Evolutionary conservation across 2,888 invertebrate genomes (phyloP), one percentile per base, ranked within the genome.

Genomic region (Belgica antarctica): DNA sequence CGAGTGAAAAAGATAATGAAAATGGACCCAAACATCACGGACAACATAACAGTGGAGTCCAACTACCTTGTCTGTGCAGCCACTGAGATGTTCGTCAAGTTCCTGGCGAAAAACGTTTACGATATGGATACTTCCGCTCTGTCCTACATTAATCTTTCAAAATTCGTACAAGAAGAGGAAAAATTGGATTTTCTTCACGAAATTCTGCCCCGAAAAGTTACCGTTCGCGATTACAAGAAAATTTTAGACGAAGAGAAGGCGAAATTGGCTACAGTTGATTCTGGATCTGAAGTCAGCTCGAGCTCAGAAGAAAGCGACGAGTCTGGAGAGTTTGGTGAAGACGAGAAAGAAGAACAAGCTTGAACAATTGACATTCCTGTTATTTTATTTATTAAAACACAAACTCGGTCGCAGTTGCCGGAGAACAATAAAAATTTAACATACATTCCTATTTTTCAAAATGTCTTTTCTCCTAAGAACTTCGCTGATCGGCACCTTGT

Each of bases 141-240:
- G 2, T 22, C 41, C 2, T 63, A 63, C 15, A 1, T 22, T n/a
- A 36, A 61, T 70, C 31, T 71, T 10, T 41, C 71, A 24, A 46
- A 66, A 19, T 71, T 59, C 36, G 70, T 70, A 1, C 36, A 62
- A 17, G 25, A 61, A 1, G 71, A 71, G 15, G 71, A 70, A 15
- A 71, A 71, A 36, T 47, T 71, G 12, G 71, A 71, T 8, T 70
- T 71, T 19, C 62, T 71, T 4, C 47, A 66, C 41, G 70, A 70
- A 25, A 65, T 71, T 62, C 34, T 71, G 19, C 71, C 71, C 25
- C 31, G 66, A 19, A 70, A 71, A 25, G 62, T 71, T 2, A 70
- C 71, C 7, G 70, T 71, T 0, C 12, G 62, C 3, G 28, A 62
- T 8, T 62, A 34, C 17, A 62, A 62, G 31, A 62, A 62, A 5